These are phyloP conservation scores for Lichenostomus cassidix DNA, from an alignment of 2,113 vertebrate species.

Conservation along the genomic window DNA sequence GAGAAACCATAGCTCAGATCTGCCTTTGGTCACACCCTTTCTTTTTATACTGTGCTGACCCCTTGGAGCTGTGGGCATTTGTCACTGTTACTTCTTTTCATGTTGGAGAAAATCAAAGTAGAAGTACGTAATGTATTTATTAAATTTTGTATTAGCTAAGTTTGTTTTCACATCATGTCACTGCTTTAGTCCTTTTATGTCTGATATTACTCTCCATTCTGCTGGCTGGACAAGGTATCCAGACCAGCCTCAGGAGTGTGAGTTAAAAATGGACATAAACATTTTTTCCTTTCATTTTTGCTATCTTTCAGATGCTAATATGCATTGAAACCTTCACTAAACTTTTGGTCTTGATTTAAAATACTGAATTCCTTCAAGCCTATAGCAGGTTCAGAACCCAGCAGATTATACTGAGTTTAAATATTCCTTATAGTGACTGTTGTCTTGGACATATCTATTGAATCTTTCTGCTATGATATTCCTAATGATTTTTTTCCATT, in stretches of 20 bases:
- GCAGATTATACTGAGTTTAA: not conserved
- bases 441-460: not conserved
- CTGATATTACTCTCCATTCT: not conserved
- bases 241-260: not conserved
- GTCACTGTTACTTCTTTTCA: not conserved
- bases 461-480: not conserved
- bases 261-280: not conserved
- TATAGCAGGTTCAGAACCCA: not conserved
- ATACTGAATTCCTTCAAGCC: not conserved
- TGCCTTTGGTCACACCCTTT: not conserved
- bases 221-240: not conserved
- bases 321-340: not conserved
- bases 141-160: not conserved
- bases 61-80: not conserved
- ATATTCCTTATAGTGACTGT: not conserved
- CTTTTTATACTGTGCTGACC: not conserved
- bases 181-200: not conserved
- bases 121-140: not conserved
- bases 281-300: not conserved
- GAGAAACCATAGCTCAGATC: not conserved
- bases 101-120: not conserved
- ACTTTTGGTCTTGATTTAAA: not conserved
- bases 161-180: not conserved
- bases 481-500: not conserved
- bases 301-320: not conserved